Percentiles rank a stretch among this genome's conserved stretches.
Conservation (phyloP, 2,797 vertebrate genomes). For the Anguilla obscura region DNA sequence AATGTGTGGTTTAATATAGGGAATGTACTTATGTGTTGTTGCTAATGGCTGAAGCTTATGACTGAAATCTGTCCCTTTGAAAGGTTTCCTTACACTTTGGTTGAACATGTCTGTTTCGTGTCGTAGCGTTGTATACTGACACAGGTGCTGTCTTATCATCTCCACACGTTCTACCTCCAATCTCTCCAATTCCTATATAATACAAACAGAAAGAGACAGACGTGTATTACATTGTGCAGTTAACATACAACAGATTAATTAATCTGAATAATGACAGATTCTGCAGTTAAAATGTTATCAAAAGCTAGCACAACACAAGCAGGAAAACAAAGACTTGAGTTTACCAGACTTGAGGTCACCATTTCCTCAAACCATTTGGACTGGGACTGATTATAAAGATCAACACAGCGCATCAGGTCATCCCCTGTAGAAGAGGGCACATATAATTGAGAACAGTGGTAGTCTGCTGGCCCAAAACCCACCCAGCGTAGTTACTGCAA, state of each 20-base stretch:
- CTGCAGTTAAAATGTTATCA: not conserved
- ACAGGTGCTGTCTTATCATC: constrained; percentile 93
- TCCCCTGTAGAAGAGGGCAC: constrained; percentile 76
- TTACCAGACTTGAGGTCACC: constrained; percentile 95
- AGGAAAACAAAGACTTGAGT: not conserved
- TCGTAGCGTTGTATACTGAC: constrained; percentile 93
- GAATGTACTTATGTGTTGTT: not conserved
- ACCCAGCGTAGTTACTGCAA: not conserved
- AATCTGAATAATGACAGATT: not conserved
- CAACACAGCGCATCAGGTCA: constrained; percentile 95
- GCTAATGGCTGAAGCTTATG: not conserved
- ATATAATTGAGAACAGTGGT: constrained; percentile 12
- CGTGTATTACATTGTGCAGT: not conserved
- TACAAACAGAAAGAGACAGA: constrained; percentile 16
- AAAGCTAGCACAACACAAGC: not conserved
- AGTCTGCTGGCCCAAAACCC: not conserved
- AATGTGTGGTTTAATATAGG: not conserved
- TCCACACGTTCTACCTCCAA: constrained; percentile 94
- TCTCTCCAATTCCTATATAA: constrained; percentile 87
- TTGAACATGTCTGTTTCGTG: constrained; percentile 99
- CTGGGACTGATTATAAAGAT: constrained; percentile 97
- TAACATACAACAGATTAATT: not conserved
- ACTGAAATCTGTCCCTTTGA: not conserved
- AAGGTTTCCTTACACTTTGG: constrained; percentile 88
- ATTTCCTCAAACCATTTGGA: constrained; percentile 99